These are phyloP conservation scores for Lycopodina hypogea DNA, from an alignment of 37 sponge, comb jelly and placozoan genomes.

Conservation along the genomic window DNA sequence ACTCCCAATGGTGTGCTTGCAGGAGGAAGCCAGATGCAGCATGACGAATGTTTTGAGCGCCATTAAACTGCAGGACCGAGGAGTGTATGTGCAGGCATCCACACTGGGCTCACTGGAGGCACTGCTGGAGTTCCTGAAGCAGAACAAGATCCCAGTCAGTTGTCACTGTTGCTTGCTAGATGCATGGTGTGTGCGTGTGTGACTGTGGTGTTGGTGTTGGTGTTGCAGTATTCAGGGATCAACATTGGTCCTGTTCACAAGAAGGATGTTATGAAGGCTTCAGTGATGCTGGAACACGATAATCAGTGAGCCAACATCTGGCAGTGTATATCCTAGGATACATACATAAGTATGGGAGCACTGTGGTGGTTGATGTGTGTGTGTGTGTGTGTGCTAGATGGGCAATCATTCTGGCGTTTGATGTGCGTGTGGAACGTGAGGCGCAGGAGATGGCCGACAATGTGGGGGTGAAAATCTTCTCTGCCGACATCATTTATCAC, in stretches of 20 bases:
- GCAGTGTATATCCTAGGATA: neutral
- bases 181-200: neutral
- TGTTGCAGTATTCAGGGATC: constrained; percentile 74
- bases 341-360: no score
- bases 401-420: constrained; percentile 98
- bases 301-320: constrained; percentile 66
- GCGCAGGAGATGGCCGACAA: constrained; percentile 94
- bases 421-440: constrained; percentile 92
- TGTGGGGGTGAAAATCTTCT: constrained; percentile 89
- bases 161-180: neutral
- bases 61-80: constrained; percentile 83
- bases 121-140: constrained; percentile 88
- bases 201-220: neutral
- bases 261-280: constrained; percentile 95
- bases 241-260: constrained; percentile 98
- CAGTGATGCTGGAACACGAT: constrained; percentile 95
- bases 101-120: constrained; percentile 98
- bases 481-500: constrained; percentile 99
- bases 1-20: no score
- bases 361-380: neutral
- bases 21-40: constrained; percentile 64
- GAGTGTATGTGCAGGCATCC: constrained; percentile 98
- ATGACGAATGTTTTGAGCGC: constrained; percentile 69
- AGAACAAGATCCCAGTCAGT: constrained; percentile 94
- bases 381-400: constrained; percentile 50